phyloP scores from a whole-genome alignment of 1,140 invertebrate species.

The Pogonomyrmex barbatus region DNA sequence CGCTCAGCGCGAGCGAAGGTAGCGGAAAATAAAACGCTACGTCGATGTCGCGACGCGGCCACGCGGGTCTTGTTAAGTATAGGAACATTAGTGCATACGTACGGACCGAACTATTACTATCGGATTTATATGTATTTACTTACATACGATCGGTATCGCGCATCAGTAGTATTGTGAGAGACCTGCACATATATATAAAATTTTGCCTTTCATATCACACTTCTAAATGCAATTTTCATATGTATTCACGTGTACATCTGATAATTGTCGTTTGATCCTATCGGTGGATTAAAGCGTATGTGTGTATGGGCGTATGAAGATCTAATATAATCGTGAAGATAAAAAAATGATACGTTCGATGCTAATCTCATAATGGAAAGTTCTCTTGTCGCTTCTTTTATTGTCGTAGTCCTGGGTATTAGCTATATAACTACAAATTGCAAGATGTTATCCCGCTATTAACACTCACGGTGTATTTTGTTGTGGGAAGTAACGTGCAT shows the following conservation, averaged over 20 bases:
- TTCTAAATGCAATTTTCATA: conserved; percentile 1
- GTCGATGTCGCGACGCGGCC: conserved; percentile 25
- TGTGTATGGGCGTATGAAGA: neutral
- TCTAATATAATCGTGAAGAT: neutral
- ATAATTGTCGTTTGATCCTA: neutral
- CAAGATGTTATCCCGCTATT: conserved; percentile 32
- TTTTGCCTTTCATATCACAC: neutral
- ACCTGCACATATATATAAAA: neutral
- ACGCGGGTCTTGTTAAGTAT: conserved; percentile 16
- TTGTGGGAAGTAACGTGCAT: conserved; percentile 34
- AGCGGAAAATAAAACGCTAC: conserved; percentile 43
- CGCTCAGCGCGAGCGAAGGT: conserved; percentile 23
- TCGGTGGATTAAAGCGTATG: neutral
- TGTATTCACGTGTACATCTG: neutral
- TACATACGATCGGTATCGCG: neutral
- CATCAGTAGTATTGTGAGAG: neutral
- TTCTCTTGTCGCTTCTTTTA: neutral
- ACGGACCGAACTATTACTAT: neutral
- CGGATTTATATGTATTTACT: neutral
- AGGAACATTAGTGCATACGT: neutral
- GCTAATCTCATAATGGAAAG: neutral
- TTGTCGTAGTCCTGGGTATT: neutral
- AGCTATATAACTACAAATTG: conserved; percentile 23
- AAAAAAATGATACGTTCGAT: neutral
- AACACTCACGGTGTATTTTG: conserved; percentile 29